Conservation (phyloP, 2,888 invertebrate species). For the Homarus gammarus region DNA sequence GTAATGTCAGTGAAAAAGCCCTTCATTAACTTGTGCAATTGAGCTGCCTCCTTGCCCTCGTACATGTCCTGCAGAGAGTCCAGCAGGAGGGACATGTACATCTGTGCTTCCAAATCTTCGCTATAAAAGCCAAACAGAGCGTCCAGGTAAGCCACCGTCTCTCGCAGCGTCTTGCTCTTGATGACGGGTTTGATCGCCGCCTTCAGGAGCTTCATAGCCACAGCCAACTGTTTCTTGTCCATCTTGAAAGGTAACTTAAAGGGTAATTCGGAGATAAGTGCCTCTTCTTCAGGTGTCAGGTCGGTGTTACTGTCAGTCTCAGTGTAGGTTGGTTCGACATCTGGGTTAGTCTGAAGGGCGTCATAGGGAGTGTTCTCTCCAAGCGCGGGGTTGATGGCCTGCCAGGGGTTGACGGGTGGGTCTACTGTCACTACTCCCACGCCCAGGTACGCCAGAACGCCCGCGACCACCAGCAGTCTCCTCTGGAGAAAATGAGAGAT, state of each 20-base stretch:
- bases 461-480: slow-evolving; percentile 29
- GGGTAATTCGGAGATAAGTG: slow-evolving; percentile 39
- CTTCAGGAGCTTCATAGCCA: slow-evolving; percentile 64
- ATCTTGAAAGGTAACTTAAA: slow-evolving; percentile 65
- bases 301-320: neutral
- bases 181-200: slow-evolving; percentile 53
- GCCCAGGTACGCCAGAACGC: slow-evolving; percentile 39
- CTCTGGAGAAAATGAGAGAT: slow-evolving; percentile 19
- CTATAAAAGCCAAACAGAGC: neutral
- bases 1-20: slow-evolving; percentile 43
- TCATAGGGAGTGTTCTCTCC: neutral
- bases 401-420: slow-evolving; percentile 52
- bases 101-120: slow-evolving; percentile 41
- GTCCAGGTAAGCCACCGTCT: slow-evolving; percentile 41
- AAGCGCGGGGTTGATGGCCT: slow-evolving; percentile 45
- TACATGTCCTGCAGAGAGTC: slow-evolving; percentile 59
- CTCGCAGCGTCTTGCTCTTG: slow-evolving; percentile 47
- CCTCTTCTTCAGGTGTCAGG: slow-evolving; percentile 33
- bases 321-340: neutral
- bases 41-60: slow-evolving; percentile 57
- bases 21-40: slow-evolving; percentile 47
- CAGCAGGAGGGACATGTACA: slow-evolving; percentile 46
- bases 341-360: neutral
- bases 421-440: slow-evolving; percentile 5
- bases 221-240: slow-evolving; percentile 61